phyloP scores from a whole-genome alignment of 2,888 invertebrate species.

The Microctonus hyperodae region DNA sequence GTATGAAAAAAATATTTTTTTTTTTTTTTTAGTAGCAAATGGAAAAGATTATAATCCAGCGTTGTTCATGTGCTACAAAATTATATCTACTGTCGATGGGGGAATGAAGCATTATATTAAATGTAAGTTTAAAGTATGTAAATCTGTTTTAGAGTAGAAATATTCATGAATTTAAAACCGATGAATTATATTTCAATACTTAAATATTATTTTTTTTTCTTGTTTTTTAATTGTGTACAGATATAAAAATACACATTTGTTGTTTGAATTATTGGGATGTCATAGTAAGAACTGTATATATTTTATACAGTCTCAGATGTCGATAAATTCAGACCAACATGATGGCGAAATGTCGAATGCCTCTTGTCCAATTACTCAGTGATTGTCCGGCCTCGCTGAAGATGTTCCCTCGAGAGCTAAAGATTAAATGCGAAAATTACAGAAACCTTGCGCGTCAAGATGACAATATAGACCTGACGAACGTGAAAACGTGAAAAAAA shows the following conservation, averaged over 20 bases:
- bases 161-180: too few species aligned
- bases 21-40: too few species aligned
- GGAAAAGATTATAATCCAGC: too few species aligned
- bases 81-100: too few species aligned
- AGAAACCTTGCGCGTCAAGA: background rate
- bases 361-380: constrained; percentile 58
- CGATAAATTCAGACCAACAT: constrained; percentile 22
- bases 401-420: constrained; percentile 43
- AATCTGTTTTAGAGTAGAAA: too few species aligned
- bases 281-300: background rate
- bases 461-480: constrained; percentile 3
- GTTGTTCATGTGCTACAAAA: too few species aligned
- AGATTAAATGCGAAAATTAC: constrained; percentile 24
- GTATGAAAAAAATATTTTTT: too few species aligned
- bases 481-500: background rate
- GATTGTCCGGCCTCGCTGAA: constrained; percentile 52
- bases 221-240: background rate
- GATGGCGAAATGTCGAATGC: constrained; percentile 47
- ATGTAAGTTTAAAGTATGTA: too few species aligned
- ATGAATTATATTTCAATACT: too few species aligned
- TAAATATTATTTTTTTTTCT: too few species aligned
- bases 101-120: too few species aligned
- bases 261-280: background rate
- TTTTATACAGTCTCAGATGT: constrained; percentile 21
- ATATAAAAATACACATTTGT: background rate